phyloP scores from a whole-genome alignment of 2,113 vertebrate species.

The Malurus alboscapulatus region DNA sequence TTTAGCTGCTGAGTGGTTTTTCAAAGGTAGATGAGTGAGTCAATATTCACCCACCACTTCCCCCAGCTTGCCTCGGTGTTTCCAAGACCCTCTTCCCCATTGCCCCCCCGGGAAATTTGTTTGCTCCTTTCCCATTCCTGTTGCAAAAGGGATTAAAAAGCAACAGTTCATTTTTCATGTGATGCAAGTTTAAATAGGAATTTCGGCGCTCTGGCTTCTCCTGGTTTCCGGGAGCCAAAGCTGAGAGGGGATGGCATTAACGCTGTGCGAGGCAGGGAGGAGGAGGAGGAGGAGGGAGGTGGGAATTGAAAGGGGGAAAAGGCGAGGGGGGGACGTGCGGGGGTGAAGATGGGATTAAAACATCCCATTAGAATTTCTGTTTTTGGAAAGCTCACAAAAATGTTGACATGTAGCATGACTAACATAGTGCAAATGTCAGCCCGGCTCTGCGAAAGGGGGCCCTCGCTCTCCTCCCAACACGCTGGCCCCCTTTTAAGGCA shows the following conservation, averaged over 20 bases:
- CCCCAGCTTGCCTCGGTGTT: not conserved
- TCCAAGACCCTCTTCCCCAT: not conserved
- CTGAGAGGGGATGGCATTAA: conserved; percentile 12
- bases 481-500: conserved; percentile 68
- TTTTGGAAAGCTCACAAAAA: conserved; percentile 71
- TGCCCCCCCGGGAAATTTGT: not conserved
- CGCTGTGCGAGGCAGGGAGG: not conserved
- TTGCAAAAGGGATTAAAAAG: conserved; percentile 50
- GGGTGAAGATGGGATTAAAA: conserved; percentile 49
- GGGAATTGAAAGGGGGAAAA: not conserved
- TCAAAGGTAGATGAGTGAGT: not conserved
- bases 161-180: conserved; percentile 56
- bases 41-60: not conserved
- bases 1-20: not conserved
- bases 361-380: conserved; percentile 64
- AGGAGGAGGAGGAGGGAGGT: conserved; percentile 30
- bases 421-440: conserved; percentile 68
- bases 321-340: not conserved
- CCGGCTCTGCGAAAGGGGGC: conserved; percentile 44
- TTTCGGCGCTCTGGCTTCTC: not conserved
- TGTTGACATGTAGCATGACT: conserved; percentile 70
- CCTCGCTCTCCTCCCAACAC: conserved; percentile 45
- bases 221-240: conserved; percentile 30
- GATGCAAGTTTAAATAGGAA: conserved; percentile 53
- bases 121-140: not conserved